Evolutionary conservation across 2,113 vertebrate genomes (phyloP), one percentile per base, ranked within the genome.

Genomic region (Hippocampus comes): DNA sequence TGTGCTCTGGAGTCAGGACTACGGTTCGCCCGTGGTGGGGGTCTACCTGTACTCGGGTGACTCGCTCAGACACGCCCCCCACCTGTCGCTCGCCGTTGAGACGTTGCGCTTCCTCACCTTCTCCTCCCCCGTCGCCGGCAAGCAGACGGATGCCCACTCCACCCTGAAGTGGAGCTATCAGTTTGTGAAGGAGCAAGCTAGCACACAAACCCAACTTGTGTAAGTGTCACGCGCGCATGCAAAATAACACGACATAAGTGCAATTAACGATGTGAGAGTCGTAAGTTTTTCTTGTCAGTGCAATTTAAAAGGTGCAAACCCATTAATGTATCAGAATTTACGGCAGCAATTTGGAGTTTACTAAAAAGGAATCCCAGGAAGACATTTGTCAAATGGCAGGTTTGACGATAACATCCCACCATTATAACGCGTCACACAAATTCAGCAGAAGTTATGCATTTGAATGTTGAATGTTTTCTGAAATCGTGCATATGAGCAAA

Each of bases 1-100:
- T 0, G 93, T 99, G 21, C 88, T 97, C 70, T 99, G 97, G 97
- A 96, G 93, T 0, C 97, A 96, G 83, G 96, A 98, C 86, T 95
- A 96, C 0, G 96, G 94, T 0, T 94, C 95, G 0, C 96, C 97
- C 0, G 96, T 99, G 61, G 93, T 93, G 0, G 95, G 95, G 2
- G 85, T 99, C 68, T 99, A 98, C 55, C 59, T 94, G 70, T 99
- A 97, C 93, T 92, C 94, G 20, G 95, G 95, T 67, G 96, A 98
- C 75, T 93, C 94, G 23, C 90, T 99, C 51, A 93, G 83, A 51
- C 94, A 95, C 5, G 81, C 95, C 6, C 94, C 94, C 2, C 96
- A 97, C 82, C 92, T 97, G 83, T 96, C 95, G 0, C 85, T 99
- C 43, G 97, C 96, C 78, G 90, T 91, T 87, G 97, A 99, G 81